Percentiles rank a stretch among this genome's conserved stretches.
phyloP scores from a whole-genome alignment of 2,113 vertebrate genomes.

The Mixornis gularis region DNA sequence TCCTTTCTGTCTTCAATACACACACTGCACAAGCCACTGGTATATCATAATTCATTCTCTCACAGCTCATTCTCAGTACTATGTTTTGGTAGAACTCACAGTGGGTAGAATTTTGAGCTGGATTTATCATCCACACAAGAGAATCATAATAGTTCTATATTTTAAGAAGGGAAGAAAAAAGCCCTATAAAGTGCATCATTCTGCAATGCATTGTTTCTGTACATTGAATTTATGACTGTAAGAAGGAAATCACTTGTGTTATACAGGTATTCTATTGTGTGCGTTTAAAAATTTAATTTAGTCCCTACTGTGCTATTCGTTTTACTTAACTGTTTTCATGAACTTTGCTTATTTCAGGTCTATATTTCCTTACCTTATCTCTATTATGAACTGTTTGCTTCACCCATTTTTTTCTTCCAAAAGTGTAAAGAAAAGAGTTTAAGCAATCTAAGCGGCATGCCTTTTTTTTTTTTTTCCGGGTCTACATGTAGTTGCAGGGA shows the following conservation, averaged over 20 bases:
- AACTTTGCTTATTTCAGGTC: slow-evolving; percentile 37
- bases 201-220: slow-evolving; percentile 59
- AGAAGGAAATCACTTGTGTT: slow-evolving; percentile 47
- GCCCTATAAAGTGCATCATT: slow-evolving; percentile 46
- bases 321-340: slow-evolving; percentile 52
- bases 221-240: slow-evolving; percentile 50
- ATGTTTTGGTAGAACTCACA: slow-evolving; percentile 54
- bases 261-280: slow-evolving; percentile 53
- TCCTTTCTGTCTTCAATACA: background rate
- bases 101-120: slow-evolving; percentile 55
- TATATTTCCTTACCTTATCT: slow-evolving; percentile 36
- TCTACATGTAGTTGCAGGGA: background rate
- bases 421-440: background rate
- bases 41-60: slow-evolving; percentile 42
- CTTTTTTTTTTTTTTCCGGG: background rate
- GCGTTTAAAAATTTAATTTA: slow-evolving; percentile 61
- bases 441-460: fast-evolving
- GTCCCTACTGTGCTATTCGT: slow-evolving; percentile 18
- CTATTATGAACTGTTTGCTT: background rate
- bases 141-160: slow-evolving; percentile 62
- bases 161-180: slow-evolving; percentile 46
- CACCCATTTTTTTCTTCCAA: background rate
- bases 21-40: background rate
- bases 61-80: slow-evolving; percentile 28
- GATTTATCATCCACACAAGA: slow-evolving; percentile 66